Evolutionary conservation across 2,888 invertebrate genomes (phyloP).

Genomic region (Eilema depressum): DNA sequence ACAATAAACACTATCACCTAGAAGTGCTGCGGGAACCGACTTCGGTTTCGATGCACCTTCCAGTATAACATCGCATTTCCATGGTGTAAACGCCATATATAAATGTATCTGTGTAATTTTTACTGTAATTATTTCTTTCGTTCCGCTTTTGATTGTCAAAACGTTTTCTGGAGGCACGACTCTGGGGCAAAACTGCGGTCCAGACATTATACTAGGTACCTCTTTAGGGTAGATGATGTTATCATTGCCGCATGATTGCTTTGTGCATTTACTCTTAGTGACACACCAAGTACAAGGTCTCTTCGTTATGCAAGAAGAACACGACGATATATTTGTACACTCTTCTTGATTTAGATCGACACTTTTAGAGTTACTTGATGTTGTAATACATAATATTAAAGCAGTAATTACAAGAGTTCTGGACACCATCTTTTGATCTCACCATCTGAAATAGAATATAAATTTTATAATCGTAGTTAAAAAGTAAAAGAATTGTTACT

Average conservation of each 20-base stretch:
- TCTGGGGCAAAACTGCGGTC: conserved; percentile 72
- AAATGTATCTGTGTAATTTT: conserved; percentile 77
- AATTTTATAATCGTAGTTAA: not conserved
- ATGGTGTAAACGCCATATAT: conserved; percentile 78
- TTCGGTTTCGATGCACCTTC: conserved; percentile 11
- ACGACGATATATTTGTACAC: conserved; percentile 61
- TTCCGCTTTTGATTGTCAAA: conserved; percentile 65
- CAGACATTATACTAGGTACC: conserved; percentile 68
- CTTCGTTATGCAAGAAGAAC: conserved; percentile 65
- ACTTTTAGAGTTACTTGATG: conserved; percentile 29
- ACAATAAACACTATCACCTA: conserved; percentile 70
- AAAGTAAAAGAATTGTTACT: not conserved
- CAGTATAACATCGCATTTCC: conserved; percentile 67
- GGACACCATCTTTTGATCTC: conserved; percentile 30
- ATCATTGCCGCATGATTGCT: conserved; percentile 74
- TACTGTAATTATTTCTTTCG: conserved; percentile 60
- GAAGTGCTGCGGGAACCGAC: conserved; percentile 53
- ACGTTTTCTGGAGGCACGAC: conserved; percentile 61
- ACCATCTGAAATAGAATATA: conserved; percentile 29
- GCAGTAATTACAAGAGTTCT: conserved; percentile 32
- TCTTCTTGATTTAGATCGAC: conserved; percentile 44
- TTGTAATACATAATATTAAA: conserved; percentile 33
- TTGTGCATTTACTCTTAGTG: conserved; percentile 74
- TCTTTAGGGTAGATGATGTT: conserved; percentile 73
- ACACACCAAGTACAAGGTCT: conserved; percentile 74